Conservation (phyloP, 2,888 invertebrate species). For the Chrysolina oricalcia region DNA sequence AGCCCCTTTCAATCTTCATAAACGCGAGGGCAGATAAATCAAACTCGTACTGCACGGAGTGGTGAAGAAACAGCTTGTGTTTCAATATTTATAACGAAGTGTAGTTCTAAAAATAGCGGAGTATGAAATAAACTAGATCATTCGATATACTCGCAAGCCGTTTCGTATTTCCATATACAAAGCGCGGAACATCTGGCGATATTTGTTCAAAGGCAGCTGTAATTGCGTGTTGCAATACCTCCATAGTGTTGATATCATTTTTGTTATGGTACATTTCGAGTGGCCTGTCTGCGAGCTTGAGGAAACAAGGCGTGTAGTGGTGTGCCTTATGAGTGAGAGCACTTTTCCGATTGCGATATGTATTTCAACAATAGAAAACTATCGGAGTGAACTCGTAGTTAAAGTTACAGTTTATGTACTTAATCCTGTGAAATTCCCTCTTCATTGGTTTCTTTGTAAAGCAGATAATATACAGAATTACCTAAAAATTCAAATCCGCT, state of each 20-base stretch:
- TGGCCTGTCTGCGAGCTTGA: slow-evolving; percentile 14
- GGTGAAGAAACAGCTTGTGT: slow-evolving; percentile 16
- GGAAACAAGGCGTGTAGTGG: not conserved
- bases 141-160: slow-evolving; percentile 44
- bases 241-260: slow-evolving; percentile 47
- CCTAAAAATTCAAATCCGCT: no score
- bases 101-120: slow-evolving; percentile 30
- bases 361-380: not conserved
- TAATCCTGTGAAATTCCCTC: no score
- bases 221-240: slow-evolving; percentile 49
- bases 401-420: no score
- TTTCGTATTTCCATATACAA: slow-evolving; percentile 48
- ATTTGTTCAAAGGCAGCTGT: slow-evolving; percentile 47
- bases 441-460: no score
- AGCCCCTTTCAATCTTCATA: not conserved
- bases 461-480: no score
- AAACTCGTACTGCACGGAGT: slow-evolving; percentile 6
- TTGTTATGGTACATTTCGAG: slow-evolving; percentile 27
- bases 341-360: not conserved
- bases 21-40: slow-evolving; percentile 10
- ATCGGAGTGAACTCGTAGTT: no score
- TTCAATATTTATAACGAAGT: slow-evolving; percentile 15
- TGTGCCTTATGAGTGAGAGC: not conserved
- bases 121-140: slow-evolving; percentile 36
- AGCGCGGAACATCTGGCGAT: slow-evolving; percentile 47